Base-by-base conservation (phyloP, 1,140 invertebrate genomes). In the Zaprionus nigranus region DNA sequence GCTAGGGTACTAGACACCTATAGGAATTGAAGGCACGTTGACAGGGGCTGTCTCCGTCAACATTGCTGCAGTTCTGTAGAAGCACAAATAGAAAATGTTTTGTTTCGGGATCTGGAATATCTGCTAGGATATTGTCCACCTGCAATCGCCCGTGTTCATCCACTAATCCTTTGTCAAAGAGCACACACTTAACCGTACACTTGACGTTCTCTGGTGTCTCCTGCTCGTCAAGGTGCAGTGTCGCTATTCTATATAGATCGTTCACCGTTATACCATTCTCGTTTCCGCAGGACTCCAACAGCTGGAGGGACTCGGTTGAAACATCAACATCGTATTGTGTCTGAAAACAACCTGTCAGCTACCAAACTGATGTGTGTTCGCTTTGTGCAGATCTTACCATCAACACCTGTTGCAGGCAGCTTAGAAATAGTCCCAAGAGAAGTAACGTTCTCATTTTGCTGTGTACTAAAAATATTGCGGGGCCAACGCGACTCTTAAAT, bases 401-500 rank as follows among this genome's bases (percentile, higher is more conserved):
- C 20, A 51, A 5, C 46, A 51, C 46, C 46, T 20, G 46, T 20
- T 22, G 53, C 53, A 56, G 13, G 53, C 53, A 56, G 53, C 24
- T 56, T 13, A 56, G 26, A 6, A n/a, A 9, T n/a, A 56, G 15
- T 17, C 53, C 53, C 26, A n/a, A n/a, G n/a, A 28, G 24, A 3
- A 28, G 26, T n/a, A n/a, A 26, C 22, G 26, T 28, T 17, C 26
- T 24, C 53, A 56, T 56, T 22, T 28, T 15, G 15, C 5, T 30
- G 3, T 12, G 4, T 26, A 56, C 15, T 56, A 20, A 24, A 56
- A 26, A 17, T 26, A 9, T 56, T 17, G 24, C 13, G 11, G 6
- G 3, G 20, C 20, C 3, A 51, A 20, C 22, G 11, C 20, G 46
- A 13, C 6, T 9, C 20, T 51, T 51, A 22, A 13, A 51, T 51